Base-by-base conservation (phyloP, 35 echinoderm and acorn worm genomes). In the Chiridota heheva region DNA sequence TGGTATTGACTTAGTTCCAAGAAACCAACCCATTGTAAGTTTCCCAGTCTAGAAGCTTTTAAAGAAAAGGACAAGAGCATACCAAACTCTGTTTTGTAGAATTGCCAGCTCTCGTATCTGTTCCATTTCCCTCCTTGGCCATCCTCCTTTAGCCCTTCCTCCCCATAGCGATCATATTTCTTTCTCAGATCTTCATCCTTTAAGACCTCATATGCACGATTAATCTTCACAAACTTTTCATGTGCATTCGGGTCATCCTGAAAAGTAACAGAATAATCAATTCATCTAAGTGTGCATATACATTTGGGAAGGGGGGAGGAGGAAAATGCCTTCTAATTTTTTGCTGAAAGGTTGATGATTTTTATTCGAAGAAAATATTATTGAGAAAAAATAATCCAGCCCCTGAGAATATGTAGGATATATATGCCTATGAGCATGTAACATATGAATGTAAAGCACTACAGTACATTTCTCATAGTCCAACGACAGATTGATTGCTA, bases 81-180 rank as follows among this genome's bases (percentile, higher is more conserved):
- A 88, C 93, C 93, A 91, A 96, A 96, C 88, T 97, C 94, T 79
- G 94, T 97, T 49, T 97, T 97, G 84, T 97, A 97, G 46, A 91
- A 97, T 44, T 97, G 83, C 94, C 94, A 97, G 80, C 95, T 98
- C 58, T 98, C 80, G 36, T 98, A 98, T 37, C 81, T 71, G 42
- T 93, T 87, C 84, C 78, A 93, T 58, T 72, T 62, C 43, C 72
- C 40, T 31, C 83, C 60, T 42, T 89, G 82, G 10, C 77, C 65
- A 42, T 91, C 78, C 26, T 98, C 95, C 36, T 98, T 98, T 28
- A 98, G 75, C 7, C 93, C 95, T 67, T 92, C 95, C 62, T 92
- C 89, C 10, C 89, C 95, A 85, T 88, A 98, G 42, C 95, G 49
- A 48, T 98, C 95, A 63, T 91, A 98, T 32, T 98, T 92, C 64